Evolutionary conservation across 2,797 vertebrate species (phyloP).

Genomic region (Loriculus beryllinus): DNA sequence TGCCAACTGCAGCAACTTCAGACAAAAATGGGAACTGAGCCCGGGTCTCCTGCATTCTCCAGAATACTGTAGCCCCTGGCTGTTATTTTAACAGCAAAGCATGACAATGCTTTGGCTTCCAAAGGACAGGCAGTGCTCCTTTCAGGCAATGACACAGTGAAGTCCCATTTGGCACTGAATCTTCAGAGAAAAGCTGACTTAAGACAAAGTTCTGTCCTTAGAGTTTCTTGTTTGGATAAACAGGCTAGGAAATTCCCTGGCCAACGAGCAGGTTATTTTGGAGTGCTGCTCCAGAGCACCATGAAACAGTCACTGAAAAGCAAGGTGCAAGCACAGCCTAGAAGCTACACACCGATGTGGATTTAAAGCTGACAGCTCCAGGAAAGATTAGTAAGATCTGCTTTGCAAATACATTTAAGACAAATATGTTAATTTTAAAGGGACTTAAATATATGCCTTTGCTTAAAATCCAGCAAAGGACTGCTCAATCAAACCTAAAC

Average conservation of each 20-base stretch:
- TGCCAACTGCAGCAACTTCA: background rate
- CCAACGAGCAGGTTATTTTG: background rate
- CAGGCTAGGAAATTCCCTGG: background rate
- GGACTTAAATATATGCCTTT: background rate
- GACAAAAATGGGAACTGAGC: background rate
- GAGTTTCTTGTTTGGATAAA: background rate
- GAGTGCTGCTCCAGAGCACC: background rate
- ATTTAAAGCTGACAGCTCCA: background rate
- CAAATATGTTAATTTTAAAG: background rate
- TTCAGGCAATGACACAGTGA: background rate
- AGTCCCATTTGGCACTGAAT: background rate
- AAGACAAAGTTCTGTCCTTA: background rate
- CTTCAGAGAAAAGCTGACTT: background rate
- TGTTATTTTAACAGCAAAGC: background rate
- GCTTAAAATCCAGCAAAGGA: background rate
- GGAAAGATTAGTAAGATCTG: background rate
- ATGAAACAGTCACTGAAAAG: background rate
- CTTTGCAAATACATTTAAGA: background rate
- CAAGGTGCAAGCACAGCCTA: background rate
- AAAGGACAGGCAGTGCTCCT: background rate
- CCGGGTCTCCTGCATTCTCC: background rate
- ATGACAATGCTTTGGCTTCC: background rate
- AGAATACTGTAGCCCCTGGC: background rate
- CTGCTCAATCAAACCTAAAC: background rate
- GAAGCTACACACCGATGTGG: background rate